phyloP scores from a whole-genome alignment of 2,797 vertebrate genomes.

The Adelosebastes latens region DNA sequence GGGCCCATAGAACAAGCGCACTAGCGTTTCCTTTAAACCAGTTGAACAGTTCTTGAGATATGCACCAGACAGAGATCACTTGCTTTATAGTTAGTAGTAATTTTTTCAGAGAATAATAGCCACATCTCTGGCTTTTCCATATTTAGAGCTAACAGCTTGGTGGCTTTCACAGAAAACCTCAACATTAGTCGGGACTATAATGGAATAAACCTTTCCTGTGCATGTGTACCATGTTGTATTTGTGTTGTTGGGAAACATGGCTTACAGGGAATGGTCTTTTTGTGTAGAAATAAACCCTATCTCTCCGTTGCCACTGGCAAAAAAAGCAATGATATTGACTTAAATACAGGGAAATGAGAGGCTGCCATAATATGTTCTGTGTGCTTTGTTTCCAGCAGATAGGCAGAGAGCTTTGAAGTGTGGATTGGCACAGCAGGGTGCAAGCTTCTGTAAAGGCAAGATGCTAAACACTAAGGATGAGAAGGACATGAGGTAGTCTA shows the following conservation, averaged over 20 bases:
- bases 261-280: conserved; percentile 46
- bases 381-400: conserved; percentile 95
- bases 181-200: conserved; percentile 1
- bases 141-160: neutral
- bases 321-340: conserved; percentile 88
- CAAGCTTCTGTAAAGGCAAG: conserved; percentile 89
- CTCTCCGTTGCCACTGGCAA: conserved; percentile 81
- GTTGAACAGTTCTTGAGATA: no score
- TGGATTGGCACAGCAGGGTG: conserved; percentile 93
- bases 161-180: conserved; percentile 1
- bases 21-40: no score
- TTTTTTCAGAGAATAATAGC: neutral
- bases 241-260: conserved; percentile 34
- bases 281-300: conserved; percentile 81
- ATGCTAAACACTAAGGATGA: conserved; percentile 91
- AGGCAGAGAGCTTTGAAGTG: conserved; percentile 96
- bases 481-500: conserved; percentile 90
- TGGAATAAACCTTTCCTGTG: conserved; percentile 23
- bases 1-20: no score
- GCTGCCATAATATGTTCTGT: conserved; percentile 89
- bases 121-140: neutral
- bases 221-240: conserved; percentile 39
- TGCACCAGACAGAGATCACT: no score
- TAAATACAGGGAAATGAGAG: conserved; percentile 92
- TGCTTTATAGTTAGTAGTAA: neutral